Percentiles rank a stretch among this genome's conserved stretches.
phyloP scores from a whole-genome alignment of 2,113 vertebrate species.

The Caranx ignobilis region DNA sequence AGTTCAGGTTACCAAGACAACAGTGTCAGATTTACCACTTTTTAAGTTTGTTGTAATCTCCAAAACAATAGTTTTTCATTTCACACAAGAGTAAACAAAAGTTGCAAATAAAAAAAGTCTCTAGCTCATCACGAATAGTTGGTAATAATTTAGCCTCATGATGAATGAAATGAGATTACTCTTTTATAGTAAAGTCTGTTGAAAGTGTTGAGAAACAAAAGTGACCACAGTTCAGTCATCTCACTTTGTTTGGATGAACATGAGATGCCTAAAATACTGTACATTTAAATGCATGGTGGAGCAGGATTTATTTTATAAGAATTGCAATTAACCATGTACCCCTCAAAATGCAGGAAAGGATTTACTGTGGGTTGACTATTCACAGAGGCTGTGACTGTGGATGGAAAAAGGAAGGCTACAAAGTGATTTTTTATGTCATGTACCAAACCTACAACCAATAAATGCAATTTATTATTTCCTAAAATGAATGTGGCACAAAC shows the following conservation, averaged over 20 bases:
- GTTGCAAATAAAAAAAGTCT: too few relatives aligned
- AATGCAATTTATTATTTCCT: conserved; percentile 53
- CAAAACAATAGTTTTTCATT: background rate
- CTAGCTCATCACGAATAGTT: too few relatives aligned
- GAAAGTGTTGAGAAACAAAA: too few relatives aligned
- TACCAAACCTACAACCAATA: conserved; percentile 14
- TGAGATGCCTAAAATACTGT: too few relatives aligned
- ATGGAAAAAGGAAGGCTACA: conserved; percentile 10
- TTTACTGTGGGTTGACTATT: background rate
- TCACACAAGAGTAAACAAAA: background rate
- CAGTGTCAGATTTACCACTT: background rate
- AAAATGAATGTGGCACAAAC: conserved; percentile 58
- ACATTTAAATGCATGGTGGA: too few relatives aligned
- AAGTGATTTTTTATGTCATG: conserved; percentile 19
- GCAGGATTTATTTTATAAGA: background rate
- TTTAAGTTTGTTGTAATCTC: background rate
- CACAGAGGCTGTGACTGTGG: background rate
- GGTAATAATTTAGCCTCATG: background rate
- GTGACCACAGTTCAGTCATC: too few relatives aligned
- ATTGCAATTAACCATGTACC: background rate
- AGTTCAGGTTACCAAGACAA: background rate
- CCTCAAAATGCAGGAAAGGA: background rate
- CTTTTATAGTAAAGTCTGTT: too few relatives aligned
- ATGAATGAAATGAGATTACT: background rate
- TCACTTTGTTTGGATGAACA: too few relatives aligned